Conservation (phyloP, 2,888 invertebrate species). For the Acrobasis consociella region DNA sequence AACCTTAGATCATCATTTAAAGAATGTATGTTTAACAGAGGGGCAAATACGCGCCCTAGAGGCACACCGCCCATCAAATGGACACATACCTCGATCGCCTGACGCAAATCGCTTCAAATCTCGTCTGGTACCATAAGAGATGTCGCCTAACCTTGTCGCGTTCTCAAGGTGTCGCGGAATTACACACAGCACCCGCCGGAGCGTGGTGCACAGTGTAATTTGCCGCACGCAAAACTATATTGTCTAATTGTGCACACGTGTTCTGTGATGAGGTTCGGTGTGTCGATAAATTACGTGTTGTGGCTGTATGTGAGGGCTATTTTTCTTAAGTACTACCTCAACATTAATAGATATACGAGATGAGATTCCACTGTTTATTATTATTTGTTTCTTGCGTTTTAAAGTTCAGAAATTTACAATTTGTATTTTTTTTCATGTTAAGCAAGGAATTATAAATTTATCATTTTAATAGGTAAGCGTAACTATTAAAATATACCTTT, state of each 20-base stretch:
- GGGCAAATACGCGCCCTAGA: background rate
- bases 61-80: slow-evolving; percentile 4
- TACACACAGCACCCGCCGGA: slow-evolving; percentile 31
- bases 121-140: slow-evolving; percentile 16
- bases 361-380: no score
- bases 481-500: no score
- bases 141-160: slow-evolving; percentile 34
- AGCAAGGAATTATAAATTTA: no score
- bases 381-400: no score
- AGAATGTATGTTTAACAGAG: background rate
- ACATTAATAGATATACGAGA: no score
- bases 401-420: no score
- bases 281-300: slow-evolving; percentile 21
- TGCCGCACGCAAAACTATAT: slow-evolving; percentile 38
- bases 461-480: no score
- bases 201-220: slow-evolving; percentile 30
- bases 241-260: slow-evolving; percentile 38
- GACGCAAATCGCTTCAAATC: slow-evolving; percentile 10
- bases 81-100: background rate
- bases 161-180: slow-evolving; percentile 43
- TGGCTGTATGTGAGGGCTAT: slow-evolving; percentile 4
- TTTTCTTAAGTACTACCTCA: background rate
- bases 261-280: slow-evolving; percentile 11
- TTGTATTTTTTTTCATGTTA: no score
- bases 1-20: slow-evolving; percentile 33